Evolutionary conservation across 2,797 vertebrate species (phyloP), one percentile per base, ranked within the genome.

Genomic region (Eremophila alpestris): DNA sequence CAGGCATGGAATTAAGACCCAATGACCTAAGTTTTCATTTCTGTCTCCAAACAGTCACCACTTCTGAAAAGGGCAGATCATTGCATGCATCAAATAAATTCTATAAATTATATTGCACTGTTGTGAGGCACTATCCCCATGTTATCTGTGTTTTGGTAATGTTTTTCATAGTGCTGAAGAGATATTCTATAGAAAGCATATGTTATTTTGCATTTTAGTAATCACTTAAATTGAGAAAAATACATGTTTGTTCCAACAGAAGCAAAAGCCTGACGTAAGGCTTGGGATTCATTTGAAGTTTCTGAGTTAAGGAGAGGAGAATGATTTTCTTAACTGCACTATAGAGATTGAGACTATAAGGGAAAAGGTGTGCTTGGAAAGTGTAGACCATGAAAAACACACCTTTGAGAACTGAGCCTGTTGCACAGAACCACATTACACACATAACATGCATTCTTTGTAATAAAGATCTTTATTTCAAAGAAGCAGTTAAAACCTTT

Each of bases 401-500:
- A 45, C 59, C 80, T 95, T 74, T 93, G 82, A 94, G 86, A 55
- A 69, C 58, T 91, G 51, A 88, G 67, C 69, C 52, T 54, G 16
- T 40, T 90, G 40, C 22, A 60, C 60, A 77, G 78, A 91, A 80
- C 62, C 54, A 87, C 62, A 76, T 86, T 86, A 76, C 38, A 55
- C 48, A 69, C 83, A 79, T 34, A 86, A 79, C 41, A 68, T 11
- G 10, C n/a, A 71, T 82, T 94, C 65, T 68, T 87, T 71, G 65
- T 63, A 91, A 75, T 80, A 97, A 74, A 86, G 92, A 84, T 70
- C 93, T 94, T 16, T 92, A 91, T 71, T 94, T 75, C 87, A 95
- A 92, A 76, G 69, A 93, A 96, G 75, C 77, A 96, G 92, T 91
- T 95, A 87, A 96, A 96, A 92, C 83, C 58, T 55, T 93, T 85